Base-by-base conservation (phyloP, 2,797 vertebrate species). In the Iguana delicatissima region DNA sequence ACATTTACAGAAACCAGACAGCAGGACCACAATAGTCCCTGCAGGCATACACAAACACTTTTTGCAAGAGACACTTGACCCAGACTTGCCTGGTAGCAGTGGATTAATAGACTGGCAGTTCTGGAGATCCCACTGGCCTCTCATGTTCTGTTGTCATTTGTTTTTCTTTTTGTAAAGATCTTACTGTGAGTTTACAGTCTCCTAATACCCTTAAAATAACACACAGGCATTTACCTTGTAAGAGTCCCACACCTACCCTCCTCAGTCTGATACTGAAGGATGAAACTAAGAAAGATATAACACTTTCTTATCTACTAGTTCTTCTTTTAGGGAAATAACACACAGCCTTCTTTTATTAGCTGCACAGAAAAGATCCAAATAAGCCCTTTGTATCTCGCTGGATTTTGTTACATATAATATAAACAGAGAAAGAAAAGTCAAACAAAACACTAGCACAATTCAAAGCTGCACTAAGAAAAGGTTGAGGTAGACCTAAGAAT, bases 231-330 rank as follows among this genome's bases (percentile, higher is more conserved):
- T 72, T 46, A 42, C 46, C 82, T 77, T 55, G 73, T 82, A 88
- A 80, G 52, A 84, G 57, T 46, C 16, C 16, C 62, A 42, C 10
- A 52, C 22, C 46, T 24, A 24, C 0, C 6, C 35, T 85, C 32
- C 6, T 80, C 10, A 18, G 20, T 74, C 84, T 88, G 38, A 89
- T 38, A 29, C 52, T 46, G 88, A 86, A 79, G 86, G 14, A 24
- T 57, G 85, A 90, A 7, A 69, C 55, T 85, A 85, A n/a, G 76
- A 89, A 92, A 82, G 77, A 80, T 90, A 89, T 20, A 26, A 29
- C 26, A 2, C 4, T 89, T 84, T 90, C 64, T 57, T 2, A 88
- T 84, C 8, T 22, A 55, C 69, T 91, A 91, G 35, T 26, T 52
- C 38, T n/a, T 72, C 38, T 85, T 89, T 38, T 86, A 80, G 16